Base-by-base conservation (phyloP, 2,888 invertebrate species). In the Acholoe squamosa region DNA sequence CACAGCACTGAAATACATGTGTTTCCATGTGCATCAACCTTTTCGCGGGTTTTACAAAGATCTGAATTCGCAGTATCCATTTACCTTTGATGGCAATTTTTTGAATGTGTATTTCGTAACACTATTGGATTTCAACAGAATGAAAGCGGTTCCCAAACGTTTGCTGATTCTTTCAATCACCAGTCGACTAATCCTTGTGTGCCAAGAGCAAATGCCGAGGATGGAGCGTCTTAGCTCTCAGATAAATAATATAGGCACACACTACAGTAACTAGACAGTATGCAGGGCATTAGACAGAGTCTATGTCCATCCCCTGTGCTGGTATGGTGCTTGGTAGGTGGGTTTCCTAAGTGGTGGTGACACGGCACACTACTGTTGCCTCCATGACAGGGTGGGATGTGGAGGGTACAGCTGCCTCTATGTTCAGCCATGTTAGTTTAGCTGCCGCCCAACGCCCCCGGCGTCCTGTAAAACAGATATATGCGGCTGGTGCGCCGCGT, bases 361-460 rank as follows among this genome's bases (percentile, higher is more conserved):
- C 43, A n/a, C 1, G 14, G 80, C n/a, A 80, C 7, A 5, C 19
- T 43, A 1, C 43, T 25, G 19, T 0, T 5, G 31, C 33, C 25
- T 34, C 34, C 33, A 3, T 71, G 80, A n/a, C 22, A n/a, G 80
- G 34, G 34, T 43, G 22, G 22, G 43, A 19, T 12, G 34, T 14
- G 22, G 80, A 19, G 80, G 43, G 80, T 80, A 80, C 80, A 80
- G 80, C 80, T 80, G 80, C 34, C 22, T 3, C 22, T 34, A 43
- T 80, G n/a, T 43, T 80, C 3, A 25, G 34, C 80, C 80, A 33
- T 80, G 80, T 80, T 80, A 43, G 43, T 43, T 80, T 80, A 80
- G 80, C 80, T 80, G 80, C 43, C 80, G 14, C 34, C 5, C 80
- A 16, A 3, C 34, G 34, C 80, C n/a, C 7, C 22, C 33, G 80